Evolutionary conservation across 2,797 vertebrate genomes (phyloP).

Genomic region (Tauraco hartlaubi): DNA sequence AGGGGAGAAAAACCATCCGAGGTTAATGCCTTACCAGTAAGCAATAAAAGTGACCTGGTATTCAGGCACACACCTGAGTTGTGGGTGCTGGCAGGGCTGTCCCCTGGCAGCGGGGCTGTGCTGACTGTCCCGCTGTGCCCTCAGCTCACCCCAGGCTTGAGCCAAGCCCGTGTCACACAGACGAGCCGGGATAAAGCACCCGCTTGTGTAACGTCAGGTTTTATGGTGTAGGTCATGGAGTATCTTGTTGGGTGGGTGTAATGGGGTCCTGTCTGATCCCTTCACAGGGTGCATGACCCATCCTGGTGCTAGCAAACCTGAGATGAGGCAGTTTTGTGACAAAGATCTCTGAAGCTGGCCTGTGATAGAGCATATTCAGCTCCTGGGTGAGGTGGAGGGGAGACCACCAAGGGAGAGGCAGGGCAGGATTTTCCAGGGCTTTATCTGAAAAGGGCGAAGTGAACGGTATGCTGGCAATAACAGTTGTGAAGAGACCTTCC

Average conservation of each 20-base stretch:
- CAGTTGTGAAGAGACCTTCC: neutral
- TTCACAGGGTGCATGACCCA: neutral
- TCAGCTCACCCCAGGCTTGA: neutral
- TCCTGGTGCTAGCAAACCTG: neutral
- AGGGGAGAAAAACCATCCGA: neutral
- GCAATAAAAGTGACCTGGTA: neutral
- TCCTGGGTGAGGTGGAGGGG: neutral
- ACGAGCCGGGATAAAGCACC: neutral
- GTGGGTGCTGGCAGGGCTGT: neutral
- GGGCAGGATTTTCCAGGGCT: neutral
- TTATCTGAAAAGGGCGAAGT: neutral
- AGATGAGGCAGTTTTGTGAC: neutral
- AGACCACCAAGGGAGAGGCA: neutral
- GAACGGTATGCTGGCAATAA: neutral
- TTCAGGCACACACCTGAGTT: neutral
- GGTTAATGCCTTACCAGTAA: neutral
- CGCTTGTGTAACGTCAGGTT: neutral
- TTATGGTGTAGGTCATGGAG: neutral
- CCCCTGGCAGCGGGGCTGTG: neutral
- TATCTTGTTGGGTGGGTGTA: neutral
- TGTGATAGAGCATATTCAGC: neutral
- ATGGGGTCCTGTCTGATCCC: neutral
- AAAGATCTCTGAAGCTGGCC: neutral
- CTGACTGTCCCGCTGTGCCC: neutral
- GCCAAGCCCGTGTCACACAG: neutral